Evolutionary conservation across 1,140 invertebrate genomes (phyloP), one percentile per base, ranked within the genome.

Genomic region (Paramacrobiotus metropolitanus): DNA sequence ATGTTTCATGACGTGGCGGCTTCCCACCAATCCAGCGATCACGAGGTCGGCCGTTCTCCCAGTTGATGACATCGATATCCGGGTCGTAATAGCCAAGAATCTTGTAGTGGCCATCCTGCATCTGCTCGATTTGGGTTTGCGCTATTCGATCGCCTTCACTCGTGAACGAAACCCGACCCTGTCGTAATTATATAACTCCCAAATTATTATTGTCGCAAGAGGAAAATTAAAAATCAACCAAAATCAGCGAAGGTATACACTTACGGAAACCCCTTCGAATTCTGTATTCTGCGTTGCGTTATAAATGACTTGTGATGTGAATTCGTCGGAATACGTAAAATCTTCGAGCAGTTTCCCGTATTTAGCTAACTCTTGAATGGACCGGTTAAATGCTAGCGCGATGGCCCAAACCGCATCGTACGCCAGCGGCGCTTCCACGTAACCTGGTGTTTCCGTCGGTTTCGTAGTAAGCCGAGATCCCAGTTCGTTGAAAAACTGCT

Each of bases 321-420:
- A 83, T 68, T 87, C 87, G 72, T 96, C 87, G 3, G 83, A 87
- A 72, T 98, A 98, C n/a, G 87, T 88, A 72, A 99, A 99, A 71
- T 95, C 85, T 68, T 94, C 92, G 61, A 99, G 74, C 61, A 82
- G 86, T 66, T 80, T 79, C 2, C 86, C 85, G 59, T 81, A 79
- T 66, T 82, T 82, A 63, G 80, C 79, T 28, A 94, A 74, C 60
- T 83, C 81, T 65, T 85, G 82, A 82, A 92, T 91, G 2, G 91
- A 92, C 72, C 89, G 91, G 73, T 98, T 96, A 65, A 99, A 87
- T 20, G 94, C 94, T 68, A 95, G 76, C 40, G 91, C 91, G 21
- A 95, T 83, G 24, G 90, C 88, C 94, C 94, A 98, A 44, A 98
- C 87, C 30, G 95, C 95, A 75, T 99, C 95, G 70, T 98, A 99